Evolutionary conservation across 2,888 invertebrate genomes (phyloP).

Genomic region (Cosmia pyralina): DNA sequence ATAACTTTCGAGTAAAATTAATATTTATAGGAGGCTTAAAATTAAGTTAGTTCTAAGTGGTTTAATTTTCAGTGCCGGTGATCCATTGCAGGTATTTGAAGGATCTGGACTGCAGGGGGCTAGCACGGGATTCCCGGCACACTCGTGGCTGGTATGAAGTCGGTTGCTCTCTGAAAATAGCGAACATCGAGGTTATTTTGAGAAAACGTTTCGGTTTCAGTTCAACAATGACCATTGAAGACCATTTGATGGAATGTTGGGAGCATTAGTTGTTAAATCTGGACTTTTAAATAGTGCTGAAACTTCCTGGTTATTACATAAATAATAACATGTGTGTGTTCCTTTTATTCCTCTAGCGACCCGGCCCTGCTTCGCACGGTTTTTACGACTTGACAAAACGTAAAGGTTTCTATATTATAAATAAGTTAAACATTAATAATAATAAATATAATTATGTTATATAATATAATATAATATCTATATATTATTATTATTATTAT

Average conservation of each 20-base stretch:
- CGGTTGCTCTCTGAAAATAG: constrained; percentile 86
- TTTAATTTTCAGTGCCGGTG: constrained; percentile 88
- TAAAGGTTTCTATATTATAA: too few species aligned
- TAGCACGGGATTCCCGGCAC: constrained; percentile 80
- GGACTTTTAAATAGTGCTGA: constrained; percentile 14
- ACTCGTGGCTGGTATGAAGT: constrained; percentile 78
- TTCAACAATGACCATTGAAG: constrained; percentile 37
- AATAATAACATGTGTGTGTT: neutral
- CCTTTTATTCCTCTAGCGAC: too few species aligned
- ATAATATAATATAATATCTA: too few species aligned
- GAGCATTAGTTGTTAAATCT: constrained; percentile 19
- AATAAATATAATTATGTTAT: too few species aligned
- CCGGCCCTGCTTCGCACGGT: too few species aligned
- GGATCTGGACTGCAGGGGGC: constrained; percentile 88
- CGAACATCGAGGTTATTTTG: constrained; percentile 44
- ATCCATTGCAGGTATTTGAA: constrained; percentile 90
- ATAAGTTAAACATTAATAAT: too few species aligned
- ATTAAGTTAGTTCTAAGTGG: constrained; percentile 61
- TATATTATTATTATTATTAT: too few species aligned
- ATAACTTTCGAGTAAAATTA: constrained; percentile 60
- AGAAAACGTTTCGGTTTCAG: constrained; percentile 44
- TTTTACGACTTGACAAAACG: neutral
- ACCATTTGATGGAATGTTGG: constrained; percentile 35
- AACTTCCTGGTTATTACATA: neutral
- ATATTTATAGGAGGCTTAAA: constrained; percentile 62